phyloP scores from a whole-genome alignment of 2,113 vertebrate genomes.

The Triplophysa dalaica region DNA sequence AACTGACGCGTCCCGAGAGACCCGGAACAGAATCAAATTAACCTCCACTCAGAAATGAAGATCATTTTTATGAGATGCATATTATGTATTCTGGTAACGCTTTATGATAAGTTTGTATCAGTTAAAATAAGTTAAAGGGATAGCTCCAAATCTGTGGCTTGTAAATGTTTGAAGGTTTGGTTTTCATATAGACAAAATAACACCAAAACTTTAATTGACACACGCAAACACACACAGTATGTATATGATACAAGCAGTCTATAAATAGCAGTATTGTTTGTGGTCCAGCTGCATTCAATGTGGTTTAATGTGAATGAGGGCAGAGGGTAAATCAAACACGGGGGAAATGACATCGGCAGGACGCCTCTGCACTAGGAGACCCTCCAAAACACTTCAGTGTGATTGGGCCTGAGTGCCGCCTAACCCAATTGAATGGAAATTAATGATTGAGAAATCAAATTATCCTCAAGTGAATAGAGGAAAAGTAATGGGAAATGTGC shows the following conservation, averaged over 20 bases:
- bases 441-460: conserved; percentile 32
- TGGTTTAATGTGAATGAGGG: conserved; percentile 30
- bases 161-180: conserved; percentile 6
- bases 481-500: conserved; percentile 23
- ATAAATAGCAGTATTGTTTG: conserved; percentile 7
- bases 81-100: no score
- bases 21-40: not conserved
- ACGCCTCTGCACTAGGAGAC: not conserved
- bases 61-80: not conserved
- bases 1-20: not conserved
- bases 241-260: conserved; percentile 18
- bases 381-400: conserved; percentile 30
- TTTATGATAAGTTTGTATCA: no score
- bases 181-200: conserved; percentile 9
- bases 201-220: conserved; percentile 3
- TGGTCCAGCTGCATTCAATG: conserved; percentile 27
- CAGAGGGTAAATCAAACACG: conserved; percentile 18
- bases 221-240: not conserved
- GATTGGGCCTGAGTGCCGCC: conserved; percentile 19
- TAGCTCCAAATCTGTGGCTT: not conserved
- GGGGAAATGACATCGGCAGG: conserved; percentile 1
- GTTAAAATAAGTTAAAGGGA: no score
- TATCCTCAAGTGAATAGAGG: conserved; percentile 26
- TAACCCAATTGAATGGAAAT: conserved; percentile 34
- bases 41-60: not conserved